Evolutionary conservation across 1,140 invertebrate genomes (phyloP).

Genomic region (Nephila pilipes): DNA sequence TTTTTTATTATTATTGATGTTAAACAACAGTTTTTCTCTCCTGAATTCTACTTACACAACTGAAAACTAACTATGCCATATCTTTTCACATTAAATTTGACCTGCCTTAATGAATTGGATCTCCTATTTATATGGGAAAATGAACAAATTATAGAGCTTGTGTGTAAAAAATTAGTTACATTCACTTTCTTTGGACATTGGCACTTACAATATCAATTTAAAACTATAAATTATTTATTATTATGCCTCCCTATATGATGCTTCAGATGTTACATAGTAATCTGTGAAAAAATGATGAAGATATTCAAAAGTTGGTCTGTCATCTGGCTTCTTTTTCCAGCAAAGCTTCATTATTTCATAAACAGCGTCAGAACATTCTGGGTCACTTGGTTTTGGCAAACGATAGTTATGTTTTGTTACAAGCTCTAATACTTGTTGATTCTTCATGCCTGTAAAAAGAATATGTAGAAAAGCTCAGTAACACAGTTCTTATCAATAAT

Average conservation of each 20-base stretch:
- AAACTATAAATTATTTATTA: not conserved
- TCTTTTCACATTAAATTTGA: too few species aligned
- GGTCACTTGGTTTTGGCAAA: conserved; percentile 89
- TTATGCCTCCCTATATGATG: conserved; percentile 92
- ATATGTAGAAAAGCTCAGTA: not conserved
- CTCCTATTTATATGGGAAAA: too few species aligned
- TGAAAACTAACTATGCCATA: too few species aligned
- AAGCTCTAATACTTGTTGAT: conserved; percentile 96
- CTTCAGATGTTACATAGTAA: conserved; percentile 95
- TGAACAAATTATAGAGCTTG: too few species aligned
- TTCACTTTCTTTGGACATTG: too few species aligned
- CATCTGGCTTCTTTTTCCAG: conserved; percentile 95
- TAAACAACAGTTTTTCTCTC: too few species aligned
- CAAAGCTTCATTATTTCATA: conserved; percentile 95
- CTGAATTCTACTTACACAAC: too few species aligned
- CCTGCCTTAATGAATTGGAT: too few species aligned
- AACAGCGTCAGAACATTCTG: conserved; percentile 91
- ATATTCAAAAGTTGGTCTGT: conserved; percentile 97
- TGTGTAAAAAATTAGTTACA: too few species aligned
- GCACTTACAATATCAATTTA: too few species aligned
- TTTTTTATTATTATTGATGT: too few species aligned
- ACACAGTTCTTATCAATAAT: too few species aligned
- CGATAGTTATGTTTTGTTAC: conserved; percentile 94
- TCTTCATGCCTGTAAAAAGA: conserved; percentile 88
- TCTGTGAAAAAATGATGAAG: conserved; percentile 98